Conservation (phyloP, 2,888 invertebrate genomes). For the Pimpla rufipes region DNA sequence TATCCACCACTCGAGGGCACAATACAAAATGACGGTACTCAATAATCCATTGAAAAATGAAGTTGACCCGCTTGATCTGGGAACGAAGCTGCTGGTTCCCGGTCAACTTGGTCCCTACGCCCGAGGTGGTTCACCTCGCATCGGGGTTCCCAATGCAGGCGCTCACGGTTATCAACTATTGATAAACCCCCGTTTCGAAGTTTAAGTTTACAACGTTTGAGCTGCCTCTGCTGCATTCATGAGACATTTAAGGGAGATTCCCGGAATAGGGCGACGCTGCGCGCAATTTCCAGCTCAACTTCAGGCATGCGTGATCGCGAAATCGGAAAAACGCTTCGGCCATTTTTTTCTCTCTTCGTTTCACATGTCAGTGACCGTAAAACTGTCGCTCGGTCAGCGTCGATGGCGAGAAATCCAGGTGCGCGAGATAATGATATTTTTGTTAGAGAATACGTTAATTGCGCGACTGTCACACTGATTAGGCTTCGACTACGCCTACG, state of each 20-base stretch:
- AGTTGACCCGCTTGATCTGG: no score
- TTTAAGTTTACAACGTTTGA: conserved; percentile 17
- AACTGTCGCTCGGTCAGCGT: neutral
- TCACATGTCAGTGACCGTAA: conserved; percentile 18
- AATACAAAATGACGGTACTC: no score
- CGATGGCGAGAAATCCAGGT: conserved; percentile 51
- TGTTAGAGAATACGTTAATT: no score
- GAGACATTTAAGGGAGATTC: conserved; percentile 16
- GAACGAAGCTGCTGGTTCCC: neutral
- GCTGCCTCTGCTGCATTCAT: neutral
- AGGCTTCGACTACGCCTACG: conserved; percentile 69
- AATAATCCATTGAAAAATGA: no score
- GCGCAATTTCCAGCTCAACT: neutral
- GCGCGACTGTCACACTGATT: neutral
- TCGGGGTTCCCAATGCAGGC: neutral
- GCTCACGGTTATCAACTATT: neutral
- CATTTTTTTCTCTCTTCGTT: neutral
- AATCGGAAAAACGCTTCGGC: conserved; percentile 7
- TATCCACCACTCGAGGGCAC: no score
- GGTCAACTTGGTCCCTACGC: neutral
- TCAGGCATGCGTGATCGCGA: conserved; percentile 18
- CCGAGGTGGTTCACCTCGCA: conserved; percentile 16
- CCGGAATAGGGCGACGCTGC: neutral
- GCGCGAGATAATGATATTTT: neutral
- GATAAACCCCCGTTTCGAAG: conserved; percentile 1